Conservation (phyloP, 2,113 vertebrate species). For the Urocolius indicus region DNA sequence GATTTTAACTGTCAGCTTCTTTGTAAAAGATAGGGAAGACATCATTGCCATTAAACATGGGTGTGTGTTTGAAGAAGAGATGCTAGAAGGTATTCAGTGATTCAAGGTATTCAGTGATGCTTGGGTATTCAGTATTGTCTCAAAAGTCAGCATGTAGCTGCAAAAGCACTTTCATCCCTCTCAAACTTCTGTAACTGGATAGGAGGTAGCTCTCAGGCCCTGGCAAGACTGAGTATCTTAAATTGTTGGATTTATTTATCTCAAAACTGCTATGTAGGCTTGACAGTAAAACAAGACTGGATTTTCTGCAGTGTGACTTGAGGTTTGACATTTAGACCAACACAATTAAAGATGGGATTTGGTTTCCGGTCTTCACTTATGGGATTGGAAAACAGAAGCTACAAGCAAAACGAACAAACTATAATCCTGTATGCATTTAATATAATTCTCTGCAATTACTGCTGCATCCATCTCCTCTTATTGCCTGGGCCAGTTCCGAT, state of each 20-base stretch:
- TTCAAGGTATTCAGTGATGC: background rate
- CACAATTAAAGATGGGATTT: slow-evolving; percentile 10
- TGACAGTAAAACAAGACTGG: background rate
- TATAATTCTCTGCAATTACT: background rate
- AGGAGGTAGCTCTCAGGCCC: background rate
- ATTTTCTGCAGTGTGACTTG: background rate
- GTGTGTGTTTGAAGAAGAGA: background rate
- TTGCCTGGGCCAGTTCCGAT: background rate
- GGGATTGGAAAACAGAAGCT: background rate
- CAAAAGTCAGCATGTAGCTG: background rate
- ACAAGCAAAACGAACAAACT: background rate
- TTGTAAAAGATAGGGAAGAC: background rate
- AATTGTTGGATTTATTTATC: background rate
- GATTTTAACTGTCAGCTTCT: background rate
- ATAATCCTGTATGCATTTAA: background rate
- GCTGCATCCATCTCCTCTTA: background rate
- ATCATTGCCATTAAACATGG: background rate
- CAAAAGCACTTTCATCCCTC: background rate
- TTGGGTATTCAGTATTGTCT: background rate
- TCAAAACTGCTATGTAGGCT: background rate
- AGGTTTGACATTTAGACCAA: background rate
- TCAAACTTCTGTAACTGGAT: background rate
- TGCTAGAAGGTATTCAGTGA: background rate
- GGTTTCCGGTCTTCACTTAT: background rate
- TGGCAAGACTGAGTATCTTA: background rate